A percentile compares a stretch with the other conserved stretches of the same genome.
Conservation (phyloP, 2,888 invertebrate species). For the Onthophagus sagittarius region DNA sequence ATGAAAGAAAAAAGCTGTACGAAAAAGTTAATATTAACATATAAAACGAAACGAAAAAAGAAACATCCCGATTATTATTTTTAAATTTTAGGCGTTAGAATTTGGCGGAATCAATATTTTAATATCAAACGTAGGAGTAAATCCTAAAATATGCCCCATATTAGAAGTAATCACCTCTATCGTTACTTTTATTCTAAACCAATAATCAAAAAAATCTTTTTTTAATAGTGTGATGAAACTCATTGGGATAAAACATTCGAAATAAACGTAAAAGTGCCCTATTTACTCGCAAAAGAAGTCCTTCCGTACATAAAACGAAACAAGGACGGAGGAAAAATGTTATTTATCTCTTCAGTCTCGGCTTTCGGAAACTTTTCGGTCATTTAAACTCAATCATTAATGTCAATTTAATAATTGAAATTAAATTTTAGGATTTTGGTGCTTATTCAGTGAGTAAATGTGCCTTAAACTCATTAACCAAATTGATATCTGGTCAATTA, state of each 20-base stretch:
- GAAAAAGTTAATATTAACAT: slow-evolving; percentile 59
- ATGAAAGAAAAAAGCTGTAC: slow-evolving; percentile 75
- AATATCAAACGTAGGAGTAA: slow-evolving; percentile 89
- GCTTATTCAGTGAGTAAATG: slow-evolving; percentile 94
- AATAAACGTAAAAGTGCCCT: slow-evolving; percentile 87
- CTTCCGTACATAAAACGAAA: slow-evolving; percentile 71
- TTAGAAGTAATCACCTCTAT: slow-evolving; percentile 58
- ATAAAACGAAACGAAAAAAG: neutral
- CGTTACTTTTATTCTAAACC: neutral
- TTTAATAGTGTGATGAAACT: slow-evolving; percentile 67
- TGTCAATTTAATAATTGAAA: neutral
- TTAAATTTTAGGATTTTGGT: slow-evolving; percentile 64
- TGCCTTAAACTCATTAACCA: slow-evolving; percentile 81
- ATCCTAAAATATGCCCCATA: slow-evolving; percentile 76
- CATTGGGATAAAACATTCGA: slow-evolving; percentile 97
- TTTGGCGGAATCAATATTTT: slow-evolving; percentile 90
- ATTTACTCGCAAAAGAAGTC: slow-evolving; percentile 81
- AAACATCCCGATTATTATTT: slow-evolving; percentile 33
- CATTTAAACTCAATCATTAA: neutral
- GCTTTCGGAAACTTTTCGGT: slow-evolving; percentile 55
- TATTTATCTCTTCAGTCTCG: slow-evolving; percentile 85
- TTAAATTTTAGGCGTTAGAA: slow-evolving; percentile 59
- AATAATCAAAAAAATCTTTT: neutral
- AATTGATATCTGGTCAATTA: slow-evolving; percentile 71
- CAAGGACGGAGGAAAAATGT: slow-evolving; percentile 76